phyloP scores from a whole-genome alignment of 2,888 invertebrate species.

The Carcina quercana region DNA sequence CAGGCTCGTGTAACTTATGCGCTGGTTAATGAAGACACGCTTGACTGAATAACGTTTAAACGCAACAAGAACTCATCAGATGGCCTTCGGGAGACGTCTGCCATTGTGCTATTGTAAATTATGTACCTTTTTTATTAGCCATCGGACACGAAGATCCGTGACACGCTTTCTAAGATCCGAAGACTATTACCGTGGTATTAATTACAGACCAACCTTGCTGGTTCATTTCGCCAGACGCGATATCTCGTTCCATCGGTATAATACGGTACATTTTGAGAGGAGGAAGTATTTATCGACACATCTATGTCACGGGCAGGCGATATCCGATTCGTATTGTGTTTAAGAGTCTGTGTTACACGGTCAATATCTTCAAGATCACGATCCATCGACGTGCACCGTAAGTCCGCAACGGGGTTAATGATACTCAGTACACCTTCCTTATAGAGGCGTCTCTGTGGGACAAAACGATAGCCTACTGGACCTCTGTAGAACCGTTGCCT shows the following conservation, averaged over 20 bases:
- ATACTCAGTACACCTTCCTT: constrained; percentile 38
- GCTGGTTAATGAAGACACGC: constrained; percentile 22
- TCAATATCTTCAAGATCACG: constrained; percentile 31
- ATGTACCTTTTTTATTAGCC: constrained; percentile 46
- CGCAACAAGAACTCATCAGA: constrained; percentile 38
- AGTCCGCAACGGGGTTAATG: constrained; percentile 47
- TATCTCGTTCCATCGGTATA: constrained; percentile 4
- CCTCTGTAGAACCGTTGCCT: constrained; percentile 33
- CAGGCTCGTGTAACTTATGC: too few species aligned
- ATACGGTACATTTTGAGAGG: constrained; percentile 6
- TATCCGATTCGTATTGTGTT: constrained; percentile 8
- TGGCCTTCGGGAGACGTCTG: constrained; percentile 41
- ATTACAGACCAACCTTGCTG: constrained; percentile 8
- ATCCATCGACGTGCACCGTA: constrained; percentile 32
- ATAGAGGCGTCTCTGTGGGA: constrained; percentile 27
- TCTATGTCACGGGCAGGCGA: constrained; percentile 4
- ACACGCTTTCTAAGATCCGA: constrained; percentile 54
- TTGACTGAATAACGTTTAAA: constrained; percentile 30
- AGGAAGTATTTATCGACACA: constrained; percentile 6
- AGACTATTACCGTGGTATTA: constrained; percentile 12
- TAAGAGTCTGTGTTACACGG: constrained; percentile 13
- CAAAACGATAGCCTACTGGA: constrained; percentile 29
- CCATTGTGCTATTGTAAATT: constrained; percentile 48
- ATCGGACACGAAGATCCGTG: constrained; percentile 39
- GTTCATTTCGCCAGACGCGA: constrained; percentile 9